phyloP scores from a whole-genome alignment of 2,797 vertebrate species.

The Trachurus trachurus region DNA sequence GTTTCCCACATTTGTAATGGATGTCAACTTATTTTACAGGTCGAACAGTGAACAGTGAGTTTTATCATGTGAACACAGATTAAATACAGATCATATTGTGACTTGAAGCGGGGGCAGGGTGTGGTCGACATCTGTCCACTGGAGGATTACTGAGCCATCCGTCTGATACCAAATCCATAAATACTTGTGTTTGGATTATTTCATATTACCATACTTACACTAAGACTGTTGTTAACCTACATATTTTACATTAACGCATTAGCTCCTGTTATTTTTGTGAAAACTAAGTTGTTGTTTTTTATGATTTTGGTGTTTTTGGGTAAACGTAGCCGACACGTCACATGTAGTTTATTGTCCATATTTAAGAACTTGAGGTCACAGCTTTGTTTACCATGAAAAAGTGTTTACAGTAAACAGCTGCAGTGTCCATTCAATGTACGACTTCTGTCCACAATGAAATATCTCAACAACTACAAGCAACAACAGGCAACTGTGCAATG shows the following conservation, averaged over 20 bases:
- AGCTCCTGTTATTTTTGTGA: constrained; percentile 25
- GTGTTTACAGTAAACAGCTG: too few relatives aligned
- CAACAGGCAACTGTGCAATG: too few relatives aligned
- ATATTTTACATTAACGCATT: constrained; percentile 57
- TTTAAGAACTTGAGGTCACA: background rate
- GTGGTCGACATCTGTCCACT: constrained; percentile 56
- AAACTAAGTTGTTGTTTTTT: constrained; percentile 9
- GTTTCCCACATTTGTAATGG: background rate
- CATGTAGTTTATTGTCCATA: background rate
- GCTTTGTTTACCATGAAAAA: background rate
- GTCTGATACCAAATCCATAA: constrained; percentile 50
- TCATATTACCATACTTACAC: constrained; percentile 64
- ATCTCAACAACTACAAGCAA: too few relatives aligned
- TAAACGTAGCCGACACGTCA: background rate
- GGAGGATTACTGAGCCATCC: constrained; percentile 55
- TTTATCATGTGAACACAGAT: constrained; percentile 7
- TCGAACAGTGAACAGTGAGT: too few relatives aligned
- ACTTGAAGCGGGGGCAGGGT: background rate
- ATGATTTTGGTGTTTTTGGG: constrained; percentile 6
- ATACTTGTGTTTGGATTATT: constrained; percentile 65
- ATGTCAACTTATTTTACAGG: background rate
- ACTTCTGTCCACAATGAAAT: too few relatives aligned
- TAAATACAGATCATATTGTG: constrained; percentile 48
- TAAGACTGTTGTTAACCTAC: constrained; percentile 74
- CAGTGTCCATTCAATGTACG: background rate